Conservation (phyloP, 2,888 invertebrate genomes). For the Thalpophila matura region DNA sequence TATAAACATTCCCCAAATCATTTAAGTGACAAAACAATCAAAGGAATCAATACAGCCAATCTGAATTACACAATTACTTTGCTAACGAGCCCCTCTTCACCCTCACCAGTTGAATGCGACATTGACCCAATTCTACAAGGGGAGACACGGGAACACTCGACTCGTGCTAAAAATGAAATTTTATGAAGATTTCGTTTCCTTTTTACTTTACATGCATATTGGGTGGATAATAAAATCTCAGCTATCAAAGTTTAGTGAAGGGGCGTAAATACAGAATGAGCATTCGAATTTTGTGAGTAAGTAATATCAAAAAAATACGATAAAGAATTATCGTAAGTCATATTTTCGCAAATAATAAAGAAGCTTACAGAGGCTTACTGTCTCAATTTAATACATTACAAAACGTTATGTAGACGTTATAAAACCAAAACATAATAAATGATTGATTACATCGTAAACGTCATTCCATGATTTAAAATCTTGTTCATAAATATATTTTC, state of each 20-base stretch:
- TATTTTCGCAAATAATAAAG: too few species aligned
- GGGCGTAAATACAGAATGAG: slow-evolving; percentile 41
- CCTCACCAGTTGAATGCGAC: slow-evolving; percentile 80
- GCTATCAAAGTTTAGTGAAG: slow-evolving; percentile 42
- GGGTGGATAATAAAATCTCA: slow-evolving; percentile 55
- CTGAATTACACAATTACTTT: slow-evolving; percentile 69
- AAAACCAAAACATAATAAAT: too few species aligned
- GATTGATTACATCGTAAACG: too few species aligned
- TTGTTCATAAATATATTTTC: too few species aligned
- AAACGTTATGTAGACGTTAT: too few species aligned
- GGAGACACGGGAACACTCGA: slow-evolving; percentile 45
- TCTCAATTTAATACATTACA: too few species aligned
- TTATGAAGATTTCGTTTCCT: slow-evolving; percentile 68
- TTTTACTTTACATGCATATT: slow-evolving; percentile 72
- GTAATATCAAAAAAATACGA: too few species aligned
- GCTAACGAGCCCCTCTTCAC: slow-evolving; percentile 59
- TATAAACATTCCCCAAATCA: too few species aligned
- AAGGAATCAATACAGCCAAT: slow-evolving; percentile 56
- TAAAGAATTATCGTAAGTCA: not conserved
- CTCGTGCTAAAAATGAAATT: slow-evolving; percentile 66
- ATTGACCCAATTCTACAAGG: slow-evolving; percentile 76
- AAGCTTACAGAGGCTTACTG: too few species aligned
- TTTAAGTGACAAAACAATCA: slow-evolving; percentile 18
- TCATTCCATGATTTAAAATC: too few species aligned
- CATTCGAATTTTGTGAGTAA: slow-evolving; percentile 10